phyloP scores from a whole-genome alignment of 2,797 vertebrate species.

The Girardinus metallicus region DNA sequence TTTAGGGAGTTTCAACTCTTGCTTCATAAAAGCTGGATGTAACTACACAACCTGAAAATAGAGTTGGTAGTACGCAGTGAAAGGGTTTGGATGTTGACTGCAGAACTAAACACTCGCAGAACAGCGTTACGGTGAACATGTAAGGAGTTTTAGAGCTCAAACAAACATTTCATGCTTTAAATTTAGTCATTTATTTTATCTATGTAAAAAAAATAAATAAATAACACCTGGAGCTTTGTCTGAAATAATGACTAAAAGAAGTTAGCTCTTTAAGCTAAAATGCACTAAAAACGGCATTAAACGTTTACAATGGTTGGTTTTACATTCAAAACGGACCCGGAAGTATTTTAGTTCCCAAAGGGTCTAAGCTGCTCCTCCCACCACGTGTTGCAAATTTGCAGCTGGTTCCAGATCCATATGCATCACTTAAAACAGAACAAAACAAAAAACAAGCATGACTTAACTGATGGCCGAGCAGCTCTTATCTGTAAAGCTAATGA shows the following conservation, averaged over 20 bases:
- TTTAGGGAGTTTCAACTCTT: constrained; percentile 57
- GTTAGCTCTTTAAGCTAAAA: not conserved
- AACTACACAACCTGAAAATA: constrained; percentile 33
- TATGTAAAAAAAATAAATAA: too few relatives aligned
- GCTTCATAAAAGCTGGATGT: constrained; percentile 43
- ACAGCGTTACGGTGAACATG: not conserved
- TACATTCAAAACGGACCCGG: not conserved
- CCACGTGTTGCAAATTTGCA: not conserved
- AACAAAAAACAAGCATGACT: not conserved
- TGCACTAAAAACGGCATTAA: not conserved
- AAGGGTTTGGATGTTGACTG: constrained; percentile 21
- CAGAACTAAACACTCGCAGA: not conserved
- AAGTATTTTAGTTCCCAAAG: not conserved
- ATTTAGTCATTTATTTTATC: too few relatives aligned
- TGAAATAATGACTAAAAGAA: not conserved
- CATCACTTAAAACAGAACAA: not conserved
- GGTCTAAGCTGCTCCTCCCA: not conserved
- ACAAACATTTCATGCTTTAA: not conserved
- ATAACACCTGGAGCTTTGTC: not conserved
- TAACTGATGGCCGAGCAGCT: not conserved
- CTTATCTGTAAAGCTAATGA: not conserved
- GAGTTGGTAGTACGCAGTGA: constrained; percentile 21
- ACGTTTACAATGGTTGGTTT: not conserved
- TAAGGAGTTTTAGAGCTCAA: not conserved
- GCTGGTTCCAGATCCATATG: not conserved